These are phyloP conservation scores for Penaeus indicus DNA, from an alignment of 1,140 invertebrate genomes.

Conservation along the genomic window DNA sequence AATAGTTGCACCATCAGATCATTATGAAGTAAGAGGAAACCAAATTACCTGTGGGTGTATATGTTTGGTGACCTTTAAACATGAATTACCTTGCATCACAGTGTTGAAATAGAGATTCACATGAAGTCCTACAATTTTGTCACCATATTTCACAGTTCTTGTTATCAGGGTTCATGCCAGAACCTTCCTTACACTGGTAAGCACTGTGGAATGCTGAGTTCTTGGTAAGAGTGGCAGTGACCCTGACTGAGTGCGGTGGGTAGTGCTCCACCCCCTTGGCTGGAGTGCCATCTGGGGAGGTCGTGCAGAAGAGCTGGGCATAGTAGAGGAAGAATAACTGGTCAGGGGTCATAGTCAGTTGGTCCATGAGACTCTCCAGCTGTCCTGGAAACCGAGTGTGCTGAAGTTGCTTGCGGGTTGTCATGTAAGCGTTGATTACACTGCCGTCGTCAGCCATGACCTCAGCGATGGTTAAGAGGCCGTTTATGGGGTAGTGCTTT, in stretches of 20 bases:
- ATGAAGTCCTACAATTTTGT: background rate
- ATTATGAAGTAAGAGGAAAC: too few relatives aligned
- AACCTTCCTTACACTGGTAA: constrained; percentile 29
- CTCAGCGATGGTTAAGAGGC: constrained; percentile 38
- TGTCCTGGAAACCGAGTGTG: background rate
- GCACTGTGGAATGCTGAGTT: constrained; percentile 41
- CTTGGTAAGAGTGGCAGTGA: constrained; percentile 46
- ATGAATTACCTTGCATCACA: too few relatives aligned
- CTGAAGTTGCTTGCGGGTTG: background rate
- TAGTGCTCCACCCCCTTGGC: constrained; percentile 37
- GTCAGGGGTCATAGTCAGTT: constrained; percentile 28
- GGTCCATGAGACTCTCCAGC: constrained; percentile 15
- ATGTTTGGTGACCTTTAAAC: too few relatives aligned
- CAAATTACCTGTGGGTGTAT: too few relatives aligned
- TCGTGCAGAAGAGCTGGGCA: constrained; percentile 48
- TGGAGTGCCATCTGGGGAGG: background rate
- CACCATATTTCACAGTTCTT: constrained; percentile 47
- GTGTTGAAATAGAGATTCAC: too few relatives aligned
- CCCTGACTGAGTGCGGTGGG: constrained; percentile 31
- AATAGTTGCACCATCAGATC: too few relatives aligned
- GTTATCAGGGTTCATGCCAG: constrained; percentile 23
- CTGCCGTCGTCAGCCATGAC: constrained; percentile 54
- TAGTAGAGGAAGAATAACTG: constrained; percentile 50
- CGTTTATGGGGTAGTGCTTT: constrained; percentile 25
- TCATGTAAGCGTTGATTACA: constrained; percentile 27